Conservation (phyloP, 2,113 vertebrate genomes). For the Taxidea taxus region DNA sequence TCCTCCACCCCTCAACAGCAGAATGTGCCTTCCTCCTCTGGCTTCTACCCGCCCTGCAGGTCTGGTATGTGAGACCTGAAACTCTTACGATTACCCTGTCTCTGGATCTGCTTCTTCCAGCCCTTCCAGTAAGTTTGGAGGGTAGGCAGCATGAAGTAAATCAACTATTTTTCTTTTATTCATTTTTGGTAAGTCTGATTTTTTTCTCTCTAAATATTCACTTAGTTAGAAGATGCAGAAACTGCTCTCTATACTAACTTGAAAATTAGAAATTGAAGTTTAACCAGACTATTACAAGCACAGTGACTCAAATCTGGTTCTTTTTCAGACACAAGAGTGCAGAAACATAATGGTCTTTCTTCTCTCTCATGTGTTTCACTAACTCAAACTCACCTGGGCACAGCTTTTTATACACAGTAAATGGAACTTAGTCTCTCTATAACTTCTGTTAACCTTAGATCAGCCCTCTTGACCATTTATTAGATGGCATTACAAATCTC, state of each 20-base stretch:
- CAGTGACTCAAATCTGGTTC: not conserved
- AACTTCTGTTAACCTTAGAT: not conserved
- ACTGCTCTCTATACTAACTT: not conserved
- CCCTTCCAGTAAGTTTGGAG: not conserved
- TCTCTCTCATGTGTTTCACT: not conserved
- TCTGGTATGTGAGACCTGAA: not conserved
- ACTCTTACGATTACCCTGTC: too few species aligned
- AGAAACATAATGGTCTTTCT: not conserved
- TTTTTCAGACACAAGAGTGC: not conserved
- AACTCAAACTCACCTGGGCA: not conserved
- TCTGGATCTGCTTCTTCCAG: not conserved
- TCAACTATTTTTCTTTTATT: not conserved
- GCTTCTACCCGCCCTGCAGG: too few species aligned
- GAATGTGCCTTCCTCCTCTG: accelerated
- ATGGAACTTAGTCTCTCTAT: not conserved
- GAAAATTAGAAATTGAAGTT: not conserved
- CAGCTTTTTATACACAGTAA: not conserved
- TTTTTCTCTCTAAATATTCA: not conserved
- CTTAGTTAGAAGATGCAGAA: not conserved
- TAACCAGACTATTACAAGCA: not conserved
- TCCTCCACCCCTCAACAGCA: too few species aligned
- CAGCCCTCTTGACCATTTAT: not conserved
- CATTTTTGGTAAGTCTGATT: not conserved
- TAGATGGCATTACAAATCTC: not conserved
- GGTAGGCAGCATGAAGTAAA: not conserved